phyloP scores from a whole-genome alignment of 2,888 invertebrate genomes.

The Therioaphis trifolii region DNA sequence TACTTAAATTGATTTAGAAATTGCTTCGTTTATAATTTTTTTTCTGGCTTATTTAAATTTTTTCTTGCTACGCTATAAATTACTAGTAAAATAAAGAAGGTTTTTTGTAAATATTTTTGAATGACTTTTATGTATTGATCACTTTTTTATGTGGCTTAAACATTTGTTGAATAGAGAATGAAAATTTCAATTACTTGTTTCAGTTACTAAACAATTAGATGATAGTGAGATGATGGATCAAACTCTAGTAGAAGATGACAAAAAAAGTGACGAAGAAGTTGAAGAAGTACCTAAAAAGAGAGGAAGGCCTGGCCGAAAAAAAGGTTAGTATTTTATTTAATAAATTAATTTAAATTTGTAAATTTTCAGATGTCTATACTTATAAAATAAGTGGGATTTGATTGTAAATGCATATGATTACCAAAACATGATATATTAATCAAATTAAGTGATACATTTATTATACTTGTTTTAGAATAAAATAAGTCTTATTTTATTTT shows the following conservation, averaged over 20 bases:
- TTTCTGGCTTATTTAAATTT: too few species aligned
- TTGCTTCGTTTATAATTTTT: too few species aligned
- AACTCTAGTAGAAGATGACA: constrained; percentile 14
- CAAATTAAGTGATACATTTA: too few species aligned
- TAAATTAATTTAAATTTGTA: neutral
- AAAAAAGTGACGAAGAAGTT: constrained; percentile 39
- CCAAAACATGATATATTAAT: too few species aligned
- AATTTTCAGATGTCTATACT: neutral
- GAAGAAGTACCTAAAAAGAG: constrained; percentile 28
- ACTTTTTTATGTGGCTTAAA: too few species aligned
- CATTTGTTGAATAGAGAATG: too few species aligned
- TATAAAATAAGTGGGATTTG: neutral
- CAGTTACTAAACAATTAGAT: constrained; percentile 35
- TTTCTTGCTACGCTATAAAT: neutral
- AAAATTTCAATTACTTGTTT: neutral
- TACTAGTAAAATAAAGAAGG: too few species aligned
- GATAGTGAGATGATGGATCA: constrained; percentile 1
- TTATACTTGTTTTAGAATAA: too few species aligned
- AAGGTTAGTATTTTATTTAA: constrained; percentile 22
- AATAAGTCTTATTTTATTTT: too few species aligned
- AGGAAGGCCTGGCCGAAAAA: constrained; percentile 34
- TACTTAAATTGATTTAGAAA: too few species aligned
- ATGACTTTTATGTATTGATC: too few species aligned
- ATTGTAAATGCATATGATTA: neutral
- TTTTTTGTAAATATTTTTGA: too few species aligned